Evolutionary conservation across 2,888 invertebrate species (phyloP).

Genomic region (Athalia circularis): DNA sequence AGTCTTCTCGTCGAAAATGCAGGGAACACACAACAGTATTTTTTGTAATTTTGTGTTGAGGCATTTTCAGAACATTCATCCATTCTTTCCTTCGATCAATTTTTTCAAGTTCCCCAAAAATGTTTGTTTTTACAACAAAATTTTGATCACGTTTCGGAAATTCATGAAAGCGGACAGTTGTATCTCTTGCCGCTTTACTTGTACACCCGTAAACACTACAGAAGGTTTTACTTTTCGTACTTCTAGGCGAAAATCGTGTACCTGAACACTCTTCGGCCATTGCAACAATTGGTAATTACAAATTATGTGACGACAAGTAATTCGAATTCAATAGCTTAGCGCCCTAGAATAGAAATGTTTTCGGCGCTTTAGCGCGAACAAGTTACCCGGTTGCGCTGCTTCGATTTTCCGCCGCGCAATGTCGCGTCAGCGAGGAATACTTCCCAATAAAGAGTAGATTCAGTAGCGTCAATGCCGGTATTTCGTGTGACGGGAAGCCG

Average conservation of each 20-base stretch:
- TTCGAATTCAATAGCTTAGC: too few relatives aligned
- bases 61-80: slow-evolving; percentile 40
- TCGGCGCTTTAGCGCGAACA: too few relatives aligned
- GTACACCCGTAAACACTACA: slow-evolving; percentile 43
- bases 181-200: slow-evolving; percentile 40
- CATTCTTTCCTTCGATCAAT: slow-evolving; percentile 42
- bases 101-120: slow-evolving; percentile 15
- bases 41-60: background rate
- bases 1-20: background rate
- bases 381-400: too few relatives aligned
- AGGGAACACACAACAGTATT: slow-evolving; percentile 20
- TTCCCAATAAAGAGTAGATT: too few relatives aligned
- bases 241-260: slow-evolving; percentile 44
- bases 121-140: slow-evolving; percentile 34
- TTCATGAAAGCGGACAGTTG: slow-evolving; percentile 40
- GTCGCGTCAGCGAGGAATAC: too few relatives aligned
- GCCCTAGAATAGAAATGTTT: too few relatives aligned
- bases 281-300: too few relatives aligned
- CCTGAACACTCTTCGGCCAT: slow-evolving; percentile 4
- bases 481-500: too few relatives aligned
- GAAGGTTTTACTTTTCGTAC: slow-evolving; percentile 22
- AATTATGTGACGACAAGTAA: too few relatives aligned
- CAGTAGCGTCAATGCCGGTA: too few relatives aligned
- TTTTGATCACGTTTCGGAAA: slow-evolving; percentile 44
- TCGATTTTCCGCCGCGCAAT: too few relatives aligned